phyloP scores from a whole-genome alignment of 1,140 invertebrate species.

The Diorhabda carinulata region DNA sequence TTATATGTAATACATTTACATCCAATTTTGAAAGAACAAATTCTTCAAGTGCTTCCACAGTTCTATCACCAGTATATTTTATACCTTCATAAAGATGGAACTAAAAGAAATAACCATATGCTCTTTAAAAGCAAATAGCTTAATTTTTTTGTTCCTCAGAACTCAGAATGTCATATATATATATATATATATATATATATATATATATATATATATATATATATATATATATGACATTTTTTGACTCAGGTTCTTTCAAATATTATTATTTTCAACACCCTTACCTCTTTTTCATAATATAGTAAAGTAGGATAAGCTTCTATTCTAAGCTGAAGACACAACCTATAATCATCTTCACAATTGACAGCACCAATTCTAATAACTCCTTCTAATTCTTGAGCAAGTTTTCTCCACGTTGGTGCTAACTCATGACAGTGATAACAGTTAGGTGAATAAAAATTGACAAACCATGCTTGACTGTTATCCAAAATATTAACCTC shows the following conservation, averaged over 20 bases:
- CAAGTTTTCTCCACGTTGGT: slow-evolving; percentile 73
- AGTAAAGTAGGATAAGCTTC: slow-evolving; percentile 43
- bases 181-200: background rate
- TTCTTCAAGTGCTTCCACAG: slow-evolving; percentile 48
- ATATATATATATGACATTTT: background rate
- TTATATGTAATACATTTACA: slow-evolving; percentile 38
- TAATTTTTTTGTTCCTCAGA: no score
- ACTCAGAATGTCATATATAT: no score
- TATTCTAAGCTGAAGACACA: slow-evolving; percentile 64
- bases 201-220: background rate
- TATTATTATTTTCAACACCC: background rate
- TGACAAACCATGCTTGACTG: slow-evolving; percentile 76
- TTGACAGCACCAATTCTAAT: slow-evolving; percentile 73
- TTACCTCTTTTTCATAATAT: slow-evolving; percentile 45
- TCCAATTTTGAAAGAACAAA: slow-evolving; percentile 50
- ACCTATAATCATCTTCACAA: slow-evolving; percentile 72
- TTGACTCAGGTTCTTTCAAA: background rate
- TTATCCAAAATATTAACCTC: slow-evolving; percentile 48
- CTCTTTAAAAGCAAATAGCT: no score
- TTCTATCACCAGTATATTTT: slow-evolving; percentile 48
- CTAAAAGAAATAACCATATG: slow-evolving; percentile 24
- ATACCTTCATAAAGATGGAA: slow-evolving; percentile 45
- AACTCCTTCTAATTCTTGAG: slow-evolving; percentile 67
- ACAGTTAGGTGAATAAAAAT: slow-evolving; percentile 84
- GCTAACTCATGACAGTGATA: slow-evolving; percentile 79